Percentiles rank a stretch among this genome's conserved stretches.
Evolutionary conservation across 2,113 vertebrate species (phyloP).

Genomic region (Amblyornis subalaris): DNA sequence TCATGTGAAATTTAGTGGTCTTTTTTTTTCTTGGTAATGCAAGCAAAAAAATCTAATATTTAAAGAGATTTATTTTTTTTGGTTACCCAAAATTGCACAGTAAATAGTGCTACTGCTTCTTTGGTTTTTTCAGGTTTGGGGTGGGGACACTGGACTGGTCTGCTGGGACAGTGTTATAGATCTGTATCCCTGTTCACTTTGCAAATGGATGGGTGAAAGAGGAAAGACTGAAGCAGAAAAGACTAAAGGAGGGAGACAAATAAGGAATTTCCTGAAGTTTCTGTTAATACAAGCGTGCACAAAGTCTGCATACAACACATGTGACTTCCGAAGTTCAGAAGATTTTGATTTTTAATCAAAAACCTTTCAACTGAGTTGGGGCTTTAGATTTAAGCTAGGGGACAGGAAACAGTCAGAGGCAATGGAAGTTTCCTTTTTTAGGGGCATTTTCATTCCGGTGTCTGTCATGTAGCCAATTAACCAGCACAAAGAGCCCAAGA

Average conservation of each 20-base stretch:
- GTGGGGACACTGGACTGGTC: neutral
- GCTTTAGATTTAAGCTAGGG: neutral
- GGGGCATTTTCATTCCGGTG: neutral
- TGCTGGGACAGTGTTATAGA: neutral
- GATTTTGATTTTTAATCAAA: neutral
- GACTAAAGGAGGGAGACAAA: neutral
- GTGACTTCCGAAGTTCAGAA: neutral
- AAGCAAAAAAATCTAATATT: neutral
- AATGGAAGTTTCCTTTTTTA: neutral
- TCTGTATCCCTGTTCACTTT: neutral
- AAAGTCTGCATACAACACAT: neutral
- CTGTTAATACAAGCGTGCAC: neutral
- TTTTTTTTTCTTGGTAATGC: neutral
- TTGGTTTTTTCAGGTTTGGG: neutral
- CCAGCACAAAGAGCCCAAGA: neutral
- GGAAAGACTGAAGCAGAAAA: neutral
- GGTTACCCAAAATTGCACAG: neutral
- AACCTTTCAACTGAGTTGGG: neutral
- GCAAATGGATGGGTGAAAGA: neutral
- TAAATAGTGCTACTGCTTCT: neutral
- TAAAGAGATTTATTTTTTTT: neutral
- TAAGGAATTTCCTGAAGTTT: neutral
- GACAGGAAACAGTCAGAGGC: neutral
- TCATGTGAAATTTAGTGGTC: neutral
- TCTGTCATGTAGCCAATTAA: neutral